Evolutionary conservation across 2,113 vertebrate genomes (phyloP).

Genomic region (Patagioenas fasciata): DNA sequence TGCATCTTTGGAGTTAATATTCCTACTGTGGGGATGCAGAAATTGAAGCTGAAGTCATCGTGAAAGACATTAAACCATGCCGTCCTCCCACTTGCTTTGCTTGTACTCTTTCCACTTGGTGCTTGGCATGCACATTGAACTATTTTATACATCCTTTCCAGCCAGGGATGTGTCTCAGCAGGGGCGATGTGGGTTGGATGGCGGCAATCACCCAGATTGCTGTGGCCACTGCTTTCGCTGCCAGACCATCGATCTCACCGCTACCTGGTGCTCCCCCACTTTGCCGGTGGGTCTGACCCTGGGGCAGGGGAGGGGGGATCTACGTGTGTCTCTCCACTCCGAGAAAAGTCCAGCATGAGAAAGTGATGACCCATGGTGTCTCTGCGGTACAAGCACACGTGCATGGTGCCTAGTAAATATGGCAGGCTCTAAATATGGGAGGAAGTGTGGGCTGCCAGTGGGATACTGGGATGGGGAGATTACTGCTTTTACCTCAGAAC

Average conservation of each 20-base stretch:
- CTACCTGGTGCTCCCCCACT: background rate
- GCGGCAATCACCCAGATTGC: background rate
- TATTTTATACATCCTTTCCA: background rate
- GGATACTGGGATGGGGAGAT: background rate
- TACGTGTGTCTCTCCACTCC: background rate
- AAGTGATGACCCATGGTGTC: background rate
- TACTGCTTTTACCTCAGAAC: background rate
- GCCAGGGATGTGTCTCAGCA: background rate
- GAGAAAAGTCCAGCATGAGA: background rate
- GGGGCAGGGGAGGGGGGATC: rapidly evolving
- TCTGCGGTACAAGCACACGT: background rate
- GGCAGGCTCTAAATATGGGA: background rate
- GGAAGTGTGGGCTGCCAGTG: background rate
- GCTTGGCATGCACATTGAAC: background rate
- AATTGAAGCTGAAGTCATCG: background rate
- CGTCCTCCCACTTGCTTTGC: background rate
- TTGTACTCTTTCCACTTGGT: background rate
- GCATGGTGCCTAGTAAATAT: background rate
- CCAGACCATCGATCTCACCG: background rate
- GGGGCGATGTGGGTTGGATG: background rate
- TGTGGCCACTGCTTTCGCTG: background rate
- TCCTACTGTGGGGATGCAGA: background rate
- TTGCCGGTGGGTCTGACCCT: background rate
- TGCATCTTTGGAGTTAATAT: background rate
- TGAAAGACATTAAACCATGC: background rate